Evolutionary conservation across 1,140 invertebrate species (phyloP).

Genomic region (Caenorhabditis latens): DNA sequence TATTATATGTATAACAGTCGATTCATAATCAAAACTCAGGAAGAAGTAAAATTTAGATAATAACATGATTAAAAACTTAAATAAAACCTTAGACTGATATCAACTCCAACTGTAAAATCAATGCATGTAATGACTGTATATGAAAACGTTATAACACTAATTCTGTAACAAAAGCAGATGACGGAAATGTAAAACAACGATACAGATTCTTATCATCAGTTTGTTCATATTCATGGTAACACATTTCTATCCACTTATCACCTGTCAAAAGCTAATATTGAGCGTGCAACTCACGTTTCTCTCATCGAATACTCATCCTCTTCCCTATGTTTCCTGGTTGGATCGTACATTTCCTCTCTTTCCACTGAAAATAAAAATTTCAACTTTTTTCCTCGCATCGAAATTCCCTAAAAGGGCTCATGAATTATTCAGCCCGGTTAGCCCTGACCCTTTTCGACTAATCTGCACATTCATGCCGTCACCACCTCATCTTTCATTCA

Average conservation of each 20-base stretch:
- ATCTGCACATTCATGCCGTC: conserved; percentile 38
- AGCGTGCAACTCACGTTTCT: conserved; percentile 18
- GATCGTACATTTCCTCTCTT: conserved; percentile 47
- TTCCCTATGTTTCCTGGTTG: conserved; percentile 8
- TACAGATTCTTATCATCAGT: too few species aligned
- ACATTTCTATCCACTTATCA: too few species aligned
- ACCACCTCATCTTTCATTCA: conserved; percentile 21
- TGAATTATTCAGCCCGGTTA: conserved; percentile 7
- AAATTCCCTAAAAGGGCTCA: conserved; percentile 4
- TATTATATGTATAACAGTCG: neutral
- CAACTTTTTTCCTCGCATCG: neutral
- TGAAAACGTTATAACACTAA: too few species aligned
- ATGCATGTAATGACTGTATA: too few species aligned
- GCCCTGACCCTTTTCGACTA: conserved; percentile 6
- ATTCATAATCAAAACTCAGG: neutral
- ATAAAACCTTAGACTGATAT: too few species aligned
- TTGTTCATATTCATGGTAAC: too few species aligned
- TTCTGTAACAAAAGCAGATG: too few species aligned
- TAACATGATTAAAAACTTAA: too few species aligned
- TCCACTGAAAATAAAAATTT: conserved; percentile 11
- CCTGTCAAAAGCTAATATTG: too few species aligned
- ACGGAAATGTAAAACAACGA: too few species aligned
- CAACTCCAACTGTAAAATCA: too few species aligned
- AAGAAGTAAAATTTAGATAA: too few species aligned
- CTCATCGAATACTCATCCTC: conserved; percentile 41